A percentile compares a stretch with the other conserved stretches of the same genome.
Conservation (phyloP, 2,113 vertebrate species). For the Strix aluco region DNA sequence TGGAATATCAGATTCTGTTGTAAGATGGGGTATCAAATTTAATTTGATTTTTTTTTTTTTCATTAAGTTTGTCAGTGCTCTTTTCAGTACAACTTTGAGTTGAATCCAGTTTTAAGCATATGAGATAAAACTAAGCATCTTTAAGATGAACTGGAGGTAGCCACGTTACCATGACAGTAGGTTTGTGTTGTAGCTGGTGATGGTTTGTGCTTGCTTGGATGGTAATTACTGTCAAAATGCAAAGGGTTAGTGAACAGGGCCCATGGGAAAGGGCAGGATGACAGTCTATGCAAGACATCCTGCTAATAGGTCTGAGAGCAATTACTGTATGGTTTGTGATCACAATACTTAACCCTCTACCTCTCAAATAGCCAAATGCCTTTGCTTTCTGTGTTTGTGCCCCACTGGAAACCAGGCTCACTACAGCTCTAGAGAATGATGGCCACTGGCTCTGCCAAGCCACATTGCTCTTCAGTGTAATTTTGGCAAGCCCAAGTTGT, state of each 20-base stretch:
- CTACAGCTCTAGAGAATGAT: no score
- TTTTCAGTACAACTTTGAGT: not conserved
- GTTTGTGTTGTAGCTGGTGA: slow-evolving; percentile 37
- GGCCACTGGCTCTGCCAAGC: not conserved
- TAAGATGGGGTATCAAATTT: not conserved
- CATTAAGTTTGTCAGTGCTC: not conserved
- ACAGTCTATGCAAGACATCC: slow-evolving; percentile 64
- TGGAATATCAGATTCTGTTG: not conserved
- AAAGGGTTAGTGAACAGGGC: slow-evolving; percentile 59
- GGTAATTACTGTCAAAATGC: slow-evolving; percentile 70
- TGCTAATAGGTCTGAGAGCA: slow-evolving; percentile 71
- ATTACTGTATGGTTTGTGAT: slow-evolving; percentile 66
- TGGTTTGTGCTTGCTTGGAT: slow-evolving; percentile 69
- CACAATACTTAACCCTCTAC: slow-evolving; percentile 65
- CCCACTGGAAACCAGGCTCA: not conserved
- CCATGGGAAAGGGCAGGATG: slow-evolving; percentile 69
- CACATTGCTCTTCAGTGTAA: no score
- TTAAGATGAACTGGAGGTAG: slow-evolving; percentile 36
- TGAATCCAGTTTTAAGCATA: not conserved
- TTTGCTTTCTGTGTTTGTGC: not conserved
- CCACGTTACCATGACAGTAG: slow-evolving; percentile 36
- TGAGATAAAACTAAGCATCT: not conserved
- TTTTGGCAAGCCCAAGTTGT: not conserved
- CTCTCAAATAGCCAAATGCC: not conserved
- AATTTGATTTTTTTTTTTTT: not conserved